A percentile compares a stretch with the other conserved stretches of the same genome.
Conservation (phyloP, 2,113 vertebrate species). For the Callorhinus ursinus region DNA sequence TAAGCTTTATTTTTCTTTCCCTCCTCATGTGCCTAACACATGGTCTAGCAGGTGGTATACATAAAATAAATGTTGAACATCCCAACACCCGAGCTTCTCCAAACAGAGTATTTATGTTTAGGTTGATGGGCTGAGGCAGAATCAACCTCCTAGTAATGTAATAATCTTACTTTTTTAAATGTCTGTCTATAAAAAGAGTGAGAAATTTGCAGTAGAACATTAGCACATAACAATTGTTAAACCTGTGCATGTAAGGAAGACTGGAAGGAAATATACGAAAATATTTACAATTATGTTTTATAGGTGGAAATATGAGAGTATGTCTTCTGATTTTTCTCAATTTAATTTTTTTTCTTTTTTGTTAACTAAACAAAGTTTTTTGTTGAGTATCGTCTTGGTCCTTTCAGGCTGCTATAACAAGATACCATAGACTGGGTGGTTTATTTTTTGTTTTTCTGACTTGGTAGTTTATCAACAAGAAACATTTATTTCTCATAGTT, state of each 20-base stretch:
- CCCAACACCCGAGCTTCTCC: background rate
- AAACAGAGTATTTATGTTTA: slow-evolving; percentile 14
- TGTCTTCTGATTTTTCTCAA: slow-evolving; percentile 17
- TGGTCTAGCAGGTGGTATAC: background rate
- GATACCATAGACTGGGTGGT: background rate
- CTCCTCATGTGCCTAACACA: background rate
- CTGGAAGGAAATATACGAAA: background rate
- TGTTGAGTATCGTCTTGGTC: background rate
- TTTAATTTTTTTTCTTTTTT: background rate
- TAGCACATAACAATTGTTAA: background rate
- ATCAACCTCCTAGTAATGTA: background rate
- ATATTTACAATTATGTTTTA: background rate
- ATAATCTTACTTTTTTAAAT: background rate
- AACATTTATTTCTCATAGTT: background rate
- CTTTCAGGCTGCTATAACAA: background rate
- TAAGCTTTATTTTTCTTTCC: background rate
- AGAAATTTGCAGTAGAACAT: background rate
- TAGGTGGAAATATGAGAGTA: background rate
- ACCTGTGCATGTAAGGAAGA: background rate
- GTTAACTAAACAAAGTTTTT: slow-evolving; percentile 20
- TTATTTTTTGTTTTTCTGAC: background rate
- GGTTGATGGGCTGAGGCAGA: slow-evolving; percentile 37
- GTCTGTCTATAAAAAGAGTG: background rate
- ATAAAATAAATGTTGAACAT: slow-evolving; percentile 2
- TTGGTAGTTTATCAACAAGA: background rate